Base-by-base conservation (phyloP, 2,888 invertebrate species). In the Colostygia pectinataria region DNA sequence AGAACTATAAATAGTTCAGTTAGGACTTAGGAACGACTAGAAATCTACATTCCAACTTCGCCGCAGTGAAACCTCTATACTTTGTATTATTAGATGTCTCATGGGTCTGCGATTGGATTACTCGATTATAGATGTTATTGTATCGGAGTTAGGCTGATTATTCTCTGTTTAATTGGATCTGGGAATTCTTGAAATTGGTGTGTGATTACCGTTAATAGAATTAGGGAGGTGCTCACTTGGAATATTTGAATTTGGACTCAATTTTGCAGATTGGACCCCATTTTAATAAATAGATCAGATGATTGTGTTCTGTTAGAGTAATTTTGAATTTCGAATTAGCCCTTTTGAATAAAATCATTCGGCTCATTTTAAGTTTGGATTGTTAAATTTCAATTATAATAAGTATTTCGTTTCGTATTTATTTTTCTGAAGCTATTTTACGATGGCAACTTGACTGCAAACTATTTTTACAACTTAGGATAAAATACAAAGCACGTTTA, bases 61-160 rank as follows among this genome's bases (percentile, higher is more conserved):
- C 12, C 13, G 4, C 6, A 28, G 37, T 45, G 24, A 27, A 32
- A 27, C 15, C 7, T 10, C 4, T 38, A 18, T 12, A 38, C 28
- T 5, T 13, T 2, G 4, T 7, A 20, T 18, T 27, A 9, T 27
- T 18, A 5, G 15, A 7, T 27, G 7, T 9, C 23, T 23, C 14
- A 8, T 23, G 28, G 13, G 18, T 29, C 27, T 34, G 39, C 46
- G 45, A 55, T 54, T 32, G 46, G 43, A 41, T 45, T 45, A 41
- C 47, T 47, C 45, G 52, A 57, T 54, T 54, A 53, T 53, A 52
- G 47, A 44, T 43, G 29, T 28, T 55, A 55, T 55, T 48, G 49
- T 55, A 55, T 55, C 20, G 47, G 37, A 34, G 37, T 50, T 52
- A 52, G 43, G 50, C 24, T 41, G 28, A 42, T 41, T 48, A 44